phyloP scores from a whole-genome alignment of 1,140 invertebrate genomes.

The Rhopalosiphum maidis region DNA sequence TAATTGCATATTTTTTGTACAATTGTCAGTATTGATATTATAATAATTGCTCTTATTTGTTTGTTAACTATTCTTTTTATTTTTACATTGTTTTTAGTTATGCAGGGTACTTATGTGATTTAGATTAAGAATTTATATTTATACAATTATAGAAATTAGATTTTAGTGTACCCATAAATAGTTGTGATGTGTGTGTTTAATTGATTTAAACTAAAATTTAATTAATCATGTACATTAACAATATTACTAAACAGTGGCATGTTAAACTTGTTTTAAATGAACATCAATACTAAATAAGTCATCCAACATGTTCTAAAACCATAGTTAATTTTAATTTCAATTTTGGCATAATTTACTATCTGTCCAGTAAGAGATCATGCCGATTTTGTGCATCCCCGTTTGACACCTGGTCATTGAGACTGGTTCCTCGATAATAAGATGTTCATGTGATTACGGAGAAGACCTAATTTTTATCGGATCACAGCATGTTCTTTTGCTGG shows the following conservation, averaged over 20 bases:
- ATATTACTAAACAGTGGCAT: neutral
- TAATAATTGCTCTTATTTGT: slow-evolving; percentile 29
- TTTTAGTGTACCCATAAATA: neutral
- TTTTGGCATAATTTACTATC: neutral
- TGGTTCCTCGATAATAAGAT: too few relatives aligned
- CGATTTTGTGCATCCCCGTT: too few relatives aligned
- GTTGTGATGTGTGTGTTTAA: neutral
- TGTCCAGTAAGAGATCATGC: too few relatives aligned
- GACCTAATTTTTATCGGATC: too few relatives aligned
- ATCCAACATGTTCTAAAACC: neutral
- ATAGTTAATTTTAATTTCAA: neutral
- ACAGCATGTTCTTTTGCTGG: too few relatives aligned
- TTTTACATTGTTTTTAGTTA: slow-evolving; percentile 27
- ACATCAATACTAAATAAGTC: neutral
- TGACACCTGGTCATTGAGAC: too few relatives aligned
- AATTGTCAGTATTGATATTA: slow-evolving; percentile 26
- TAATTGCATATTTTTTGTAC: neutral
- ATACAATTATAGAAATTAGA: neutral
- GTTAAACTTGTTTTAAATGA: neutral
- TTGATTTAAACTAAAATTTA: slow-evolving; percentile 7
- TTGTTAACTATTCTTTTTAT: slow-evolving; percentile 42
- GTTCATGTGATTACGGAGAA: too few relatives aligned
- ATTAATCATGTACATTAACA: neutral
- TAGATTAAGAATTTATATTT: slow-evolving; percentile 38
- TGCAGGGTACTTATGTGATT: slow-evolving; percentile 51